Percentiles rank a stretch among this genome's conserved stretches.
phyloP scores from a whole-genome alignment of 2,113 vertebrate genomes.

The Corvus cornix region DNA sequence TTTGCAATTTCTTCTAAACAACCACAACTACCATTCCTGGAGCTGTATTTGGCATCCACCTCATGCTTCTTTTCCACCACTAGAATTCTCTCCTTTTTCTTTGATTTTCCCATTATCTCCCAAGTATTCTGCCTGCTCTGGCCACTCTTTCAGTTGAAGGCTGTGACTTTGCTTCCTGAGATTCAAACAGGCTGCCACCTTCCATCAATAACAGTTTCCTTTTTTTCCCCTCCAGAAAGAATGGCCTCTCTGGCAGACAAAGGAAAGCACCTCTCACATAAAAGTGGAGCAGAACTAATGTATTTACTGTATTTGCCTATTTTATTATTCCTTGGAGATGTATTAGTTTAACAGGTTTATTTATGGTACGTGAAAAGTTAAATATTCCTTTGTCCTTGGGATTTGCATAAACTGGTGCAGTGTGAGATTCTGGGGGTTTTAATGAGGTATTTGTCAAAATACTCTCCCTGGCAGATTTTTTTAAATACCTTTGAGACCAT shows the following conservation, averaged over 20 bases:
- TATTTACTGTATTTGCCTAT: slow-evolving; percentile 64
- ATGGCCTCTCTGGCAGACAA: slow-evolving; percentile 8
- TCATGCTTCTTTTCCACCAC: background rate
- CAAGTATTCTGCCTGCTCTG: background rate
- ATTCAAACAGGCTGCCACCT: slow-evolving; percentile 33
- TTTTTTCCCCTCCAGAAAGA: background rate
- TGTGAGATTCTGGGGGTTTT: slow-evolving; percentile 41
- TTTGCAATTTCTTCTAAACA: background rate
- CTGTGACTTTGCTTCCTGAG: background rate
- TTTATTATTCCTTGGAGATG: slow-evolving; percentile 65
- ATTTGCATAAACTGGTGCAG: slow-evolving; percentile 59
- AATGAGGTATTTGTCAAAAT: slow-evolving; percentile 61
- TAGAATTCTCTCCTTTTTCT: background rate
- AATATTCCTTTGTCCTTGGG: slow-evolving; percentile 68
- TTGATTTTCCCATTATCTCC: background rate
- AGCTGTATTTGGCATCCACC: background rate
- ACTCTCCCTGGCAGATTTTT: slow-evolving; percentile 1
- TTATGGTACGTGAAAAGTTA: slow-evolving; percentile 66
- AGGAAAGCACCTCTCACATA: slow-evolving; percentile 50
- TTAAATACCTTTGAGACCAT: slow-evolving; percentile 37
- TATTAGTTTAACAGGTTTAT: slow-evolving; percentile 69
- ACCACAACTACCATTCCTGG: background rate
- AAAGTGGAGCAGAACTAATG: slow-evolving; percentile 72
- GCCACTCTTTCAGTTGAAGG: background rate
- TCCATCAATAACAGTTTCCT: background rate